phyloP scores from a whole-genome alignment of 1,140 invertebrate species.

The Bombus fervidus region DNA sequence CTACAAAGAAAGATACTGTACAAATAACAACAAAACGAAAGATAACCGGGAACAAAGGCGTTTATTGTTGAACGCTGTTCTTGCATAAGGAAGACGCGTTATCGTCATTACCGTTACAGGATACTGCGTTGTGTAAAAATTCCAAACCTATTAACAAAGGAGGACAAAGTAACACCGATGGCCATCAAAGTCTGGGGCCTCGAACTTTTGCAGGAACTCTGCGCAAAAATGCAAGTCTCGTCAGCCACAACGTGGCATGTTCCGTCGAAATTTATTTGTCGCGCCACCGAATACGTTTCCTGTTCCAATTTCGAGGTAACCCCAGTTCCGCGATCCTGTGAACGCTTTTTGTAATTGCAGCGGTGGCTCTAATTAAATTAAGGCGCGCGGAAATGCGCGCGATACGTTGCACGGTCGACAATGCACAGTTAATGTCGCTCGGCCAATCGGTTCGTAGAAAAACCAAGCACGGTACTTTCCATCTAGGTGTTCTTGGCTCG shows the following conservation, averaged over 20 bases:
- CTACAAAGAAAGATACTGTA: neutral
- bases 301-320: neutral
- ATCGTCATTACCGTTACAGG: neutral
- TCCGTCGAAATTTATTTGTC: neutral
- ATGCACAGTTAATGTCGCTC: neutral
- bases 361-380: slow-evolving; percentile 29
- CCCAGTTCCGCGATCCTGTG: neutral
- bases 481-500: neutral
- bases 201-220: neutral
- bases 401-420: neutral
- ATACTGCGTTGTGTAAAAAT: neutral
- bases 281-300: neutral
- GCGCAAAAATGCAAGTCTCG: neutral
- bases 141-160: neutral
- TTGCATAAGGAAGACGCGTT: too few relatives aligned
- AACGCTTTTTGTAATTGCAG: slow-evolving; percentile 3
- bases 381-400: slow-evolving; percentile 7
- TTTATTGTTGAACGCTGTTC: too few relatives aligned
- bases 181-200: too few relatives aligned
- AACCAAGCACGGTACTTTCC: neutral
- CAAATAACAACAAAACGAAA: neutral
- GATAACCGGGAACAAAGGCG: too few relatives aligned
- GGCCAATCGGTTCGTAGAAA: neutral
- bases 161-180: too few relatives aligned
- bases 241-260: neutral